These are phyloP conservation scores for Lytechinus pictus DNA, from an alignment of 35 echinoderm and acorn worm species.

Conservation along the genomic window DNA sequence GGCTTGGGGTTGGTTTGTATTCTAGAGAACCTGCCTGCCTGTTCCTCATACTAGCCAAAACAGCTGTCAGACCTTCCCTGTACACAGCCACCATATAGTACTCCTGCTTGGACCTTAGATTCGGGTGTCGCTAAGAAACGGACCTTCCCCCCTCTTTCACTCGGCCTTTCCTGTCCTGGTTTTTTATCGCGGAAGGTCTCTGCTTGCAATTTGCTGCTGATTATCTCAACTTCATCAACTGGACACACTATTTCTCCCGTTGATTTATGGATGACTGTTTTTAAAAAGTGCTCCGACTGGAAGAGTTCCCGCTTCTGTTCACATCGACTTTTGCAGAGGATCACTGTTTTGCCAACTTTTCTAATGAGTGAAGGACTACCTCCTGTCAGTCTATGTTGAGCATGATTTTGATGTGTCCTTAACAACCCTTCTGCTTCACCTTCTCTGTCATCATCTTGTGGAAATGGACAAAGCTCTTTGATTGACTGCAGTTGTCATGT, in stretches of 20 bases:
- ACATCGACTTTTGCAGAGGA: not conserved
- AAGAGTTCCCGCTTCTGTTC: not conserved
- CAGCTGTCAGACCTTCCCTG: not conserved
- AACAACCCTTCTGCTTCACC: not conserved
- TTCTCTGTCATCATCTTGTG: not conserved
- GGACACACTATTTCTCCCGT: not conserved
- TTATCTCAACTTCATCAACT: not conserved
- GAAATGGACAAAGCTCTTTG: not conserved
- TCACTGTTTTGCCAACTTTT: not conserved
- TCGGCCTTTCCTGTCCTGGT: slow-evolving; percentile 4
- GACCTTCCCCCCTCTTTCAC: not conserved
- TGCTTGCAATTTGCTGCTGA: not conserved
- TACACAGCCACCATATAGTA: not conserved
- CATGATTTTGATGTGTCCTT: not conserved
- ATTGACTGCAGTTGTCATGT: not conserved
- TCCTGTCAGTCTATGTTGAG: not conserved
- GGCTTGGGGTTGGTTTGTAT: not conserved
- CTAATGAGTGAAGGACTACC: not conserved
- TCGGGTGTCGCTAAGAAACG: not conserved
- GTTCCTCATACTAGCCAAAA: not conserved
- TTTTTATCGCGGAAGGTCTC: not conserved
- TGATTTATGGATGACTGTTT: not conserved
- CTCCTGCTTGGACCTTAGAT: not conserved
- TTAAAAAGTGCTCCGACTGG: not conserved
- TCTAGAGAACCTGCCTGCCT: not conserved